These are phyloP conservation scores for Melanotaenia maccullochi DNA, from an alignment of 2,797 vertebrate genomes.

Conservation along the genomic window DNA sequence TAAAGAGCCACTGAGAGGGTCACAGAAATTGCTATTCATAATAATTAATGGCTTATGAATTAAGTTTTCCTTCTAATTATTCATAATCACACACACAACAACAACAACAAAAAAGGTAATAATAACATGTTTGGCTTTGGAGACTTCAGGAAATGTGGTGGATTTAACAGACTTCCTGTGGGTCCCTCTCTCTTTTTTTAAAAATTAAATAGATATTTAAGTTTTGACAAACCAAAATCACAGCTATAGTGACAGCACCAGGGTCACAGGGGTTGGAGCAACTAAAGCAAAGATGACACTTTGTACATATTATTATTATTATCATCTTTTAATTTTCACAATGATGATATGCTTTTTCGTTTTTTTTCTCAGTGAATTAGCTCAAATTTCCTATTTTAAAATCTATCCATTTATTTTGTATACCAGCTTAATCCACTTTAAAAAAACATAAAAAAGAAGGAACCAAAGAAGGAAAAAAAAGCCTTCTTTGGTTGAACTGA, in stretches of 20 bases:
- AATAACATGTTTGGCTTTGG: conserved; percentile 52
- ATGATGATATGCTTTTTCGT: not conserved
- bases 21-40: conserved; percentile 94
- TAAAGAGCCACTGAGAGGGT: conserved; percentile 89
- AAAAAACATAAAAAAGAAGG: not conserved
- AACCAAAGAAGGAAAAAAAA: not conserved
- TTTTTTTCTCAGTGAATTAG: not conserved
- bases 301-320: not conserved
- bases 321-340: not conserved
- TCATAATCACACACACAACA: conserved; percentile 83
- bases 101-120: conserved; percentile 19
- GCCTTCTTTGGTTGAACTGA: conserved; percentile 1
- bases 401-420: not conserved
- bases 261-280: not conserved
- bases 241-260: not conserved
- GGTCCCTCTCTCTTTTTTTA: not conserved
- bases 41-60: conserved; percentile 86
- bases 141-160: conserved; percentile 16
- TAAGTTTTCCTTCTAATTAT: conserved; percentile 88
- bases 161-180: conserved; percentile 11
- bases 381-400: not conserved
- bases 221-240: not conserved
- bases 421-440: not conserved
- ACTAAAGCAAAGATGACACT: not conserved
- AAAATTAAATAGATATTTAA: conserved; percentile 4